Conservation (phyloP, 2,797 vertebrate species). For the Galagoides demidoff region DNA sequence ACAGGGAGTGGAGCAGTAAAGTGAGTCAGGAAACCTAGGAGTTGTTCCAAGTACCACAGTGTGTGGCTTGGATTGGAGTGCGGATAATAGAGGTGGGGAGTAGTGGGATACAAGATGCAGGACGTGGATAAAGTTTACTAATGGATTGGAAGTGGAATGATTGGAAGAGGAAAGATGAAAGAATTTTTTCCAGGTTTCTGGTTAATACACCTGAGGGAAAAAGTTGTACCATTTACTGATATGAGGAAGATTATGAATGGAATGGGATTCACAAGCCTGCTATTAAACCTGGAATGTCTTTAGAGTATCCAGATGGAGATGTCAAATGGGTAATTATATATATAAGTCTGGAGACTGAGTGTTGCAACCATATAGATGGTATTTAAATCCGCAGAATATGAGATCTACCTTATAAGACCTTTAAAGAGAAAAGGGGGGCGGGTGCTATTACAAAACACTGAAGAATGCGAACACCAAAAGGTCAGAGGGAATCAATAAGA, state of each 20-base stretch:
- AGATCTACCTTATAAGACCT: background rate
- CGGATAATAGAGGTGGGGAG: background rate
- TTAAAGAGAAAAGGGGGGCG: background rate
- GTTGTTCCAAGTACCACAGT: background rate
- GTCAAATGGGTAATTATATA: background rate
- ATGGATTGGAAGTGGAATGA: background rate
- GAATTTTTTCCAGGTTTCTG: background rate
- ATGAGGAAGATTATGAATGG: background rate
- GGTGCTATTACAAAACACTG: background rate
- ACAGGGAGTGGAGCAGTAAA: background rate
- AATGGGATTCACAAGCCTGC: background rate
- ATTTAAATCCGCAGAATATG: background rate
- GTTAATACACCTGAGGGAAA: background rate
- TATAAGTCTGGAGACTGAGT: background rate
- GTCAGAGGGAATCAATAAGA: background rate
- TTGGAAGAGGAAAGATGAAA: background rate
- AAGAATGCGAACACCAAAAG: background rate
- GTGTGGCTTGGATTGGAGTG: background rate
- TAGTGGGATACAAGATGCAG: background rate
- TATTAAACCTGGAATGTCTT: background rate
- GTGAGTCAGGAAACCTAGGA: background rate
- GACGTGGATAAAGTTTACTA: background rate
- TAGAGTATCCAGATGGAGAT: conserved; percentile 10
- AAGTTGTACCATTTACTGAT: background rate
- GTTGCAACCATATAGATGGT: background rate